Conservation (phyloP, 2,113 vertebrate genomes). For the Hemiprocne comata region DNA sequence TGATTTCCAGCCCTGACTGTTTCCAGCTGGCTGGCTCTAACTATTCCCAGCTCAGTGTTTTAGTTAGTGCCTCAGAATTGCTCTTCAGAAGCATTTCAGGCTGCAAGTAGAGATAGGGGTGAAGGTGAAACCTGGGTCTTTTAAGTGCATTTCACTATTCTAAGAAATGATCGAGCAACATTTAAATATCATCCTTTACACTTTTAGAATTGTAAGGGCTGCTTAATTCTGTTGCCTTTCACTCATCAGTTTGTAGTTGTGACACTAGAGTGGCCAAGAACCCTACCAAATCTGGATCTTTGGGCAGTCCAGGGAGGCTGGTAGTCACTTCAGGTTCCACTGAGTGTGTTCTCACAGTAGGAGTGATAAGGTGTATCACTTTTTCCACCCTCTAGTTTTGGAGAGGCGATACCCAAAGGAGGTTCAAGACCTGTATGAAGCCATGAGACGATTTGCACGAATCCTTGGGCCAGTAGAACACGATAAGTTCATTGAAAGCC, state of each 20-base stretch:
- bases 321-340: accelerated
- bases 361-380: accelerated
- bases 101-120: background rate
- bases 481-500: constrained; percentile 97
- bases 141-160: background rate
- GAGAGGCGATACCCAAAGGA: constrained; percentile 95
- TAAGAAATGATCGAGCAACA: background rate
- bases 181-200: background rate
- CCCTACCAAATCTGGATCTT: background rate
- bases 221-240: background rate
- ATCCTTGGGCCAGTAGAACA: constrained; percentile 92
- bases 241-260: accelerated
- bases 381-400: constrained; percentile 78
- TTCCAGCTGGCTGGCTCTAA: background rate
- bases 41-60: background rate
- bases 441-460: constrained; percentile 91
- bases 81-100: background rate
- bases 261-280: background rate
- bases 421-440: constrained; percentile 94
- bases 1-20: background rate
- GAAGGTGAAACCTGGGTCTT: background rate
- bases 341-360: background rate
- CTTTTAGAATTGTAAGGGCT: background rate
- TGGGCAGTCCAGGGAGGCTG: accelerated
- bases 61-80: background rate